Percentiles rank a stretch among this genome's conserved stretches.
Evolutionary conservation across 1,140 invertebrate genomes (phyloP).

Genomic region (Bombus terrestris): DNA sequence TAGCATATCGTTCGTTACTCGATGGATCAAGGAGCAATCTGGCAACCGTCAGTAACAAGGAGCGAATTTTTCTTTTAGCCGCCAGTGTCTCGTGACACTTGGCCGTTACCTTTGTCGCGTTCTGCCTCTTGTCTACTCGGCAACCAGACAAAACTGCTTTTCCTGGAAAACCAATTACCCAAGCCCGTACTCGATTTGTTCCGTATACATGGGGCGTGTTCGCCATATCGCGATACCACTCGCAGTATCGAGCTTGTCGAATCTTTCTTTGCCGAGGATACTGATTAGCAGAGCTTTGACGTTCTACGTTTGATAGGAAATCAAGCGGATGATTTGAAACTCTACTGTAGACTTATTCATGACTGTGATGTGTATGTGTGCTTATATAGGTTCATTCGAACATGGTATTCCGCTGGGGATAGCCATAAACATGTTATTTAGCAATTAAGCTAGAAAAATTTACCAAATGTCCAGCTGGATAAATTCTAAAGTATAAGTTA

Average conservation of each 20-base stretch:
- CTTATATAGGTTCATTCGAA: background rate
- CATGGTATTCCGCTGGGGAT: too few species aligned
- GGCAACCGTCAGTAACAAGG: background rate
- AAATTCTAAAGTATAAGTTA: too few species aligned
- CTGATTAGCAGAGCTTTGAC: background rate
- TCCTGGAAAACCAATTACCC: slow-evolving; percentile 45
- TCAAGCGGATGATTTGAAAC: background rate
- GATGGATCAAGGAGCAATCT: slow-evolving; percentile 30
- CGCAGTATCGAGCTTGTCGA: background rate
- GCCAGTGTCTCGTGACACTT: slow-evolving; percentile 17
- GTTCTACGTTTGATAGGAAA: background rate
- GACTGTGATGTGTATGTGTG: background rate
- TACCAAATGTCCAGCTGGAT: too few species aligned
- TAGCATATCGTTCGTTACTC: slow-evolving; percentile 63
- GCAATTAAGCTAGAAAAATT: too few species aligned
- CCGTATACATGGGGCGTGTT: slow-evolving; percentile 1
- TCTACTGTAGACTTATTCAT: background rate
- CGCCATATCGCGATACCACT: slow-evolving; percentile 17
- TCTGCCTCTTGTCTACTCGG: background rate
- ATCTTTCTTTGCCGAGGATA: slow-evolving; percentile 1
- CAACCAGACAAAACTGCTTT: slow-evolving; percentile 24
- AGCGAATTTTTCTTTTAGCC: slow-evolving; percentile 1
- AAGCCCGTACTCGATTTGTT: background rate
- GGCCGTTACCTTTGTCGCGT: slow-evolving; percentile 22
- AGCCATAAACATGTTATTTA: too few species aligned